A percentile compares a stretch with the other conserved stretches of the same genome.
phyloP scores from a whole-genome alignment of 1,140 invertebrate species.

The Pseudachorutes palmiensis region DNA sequence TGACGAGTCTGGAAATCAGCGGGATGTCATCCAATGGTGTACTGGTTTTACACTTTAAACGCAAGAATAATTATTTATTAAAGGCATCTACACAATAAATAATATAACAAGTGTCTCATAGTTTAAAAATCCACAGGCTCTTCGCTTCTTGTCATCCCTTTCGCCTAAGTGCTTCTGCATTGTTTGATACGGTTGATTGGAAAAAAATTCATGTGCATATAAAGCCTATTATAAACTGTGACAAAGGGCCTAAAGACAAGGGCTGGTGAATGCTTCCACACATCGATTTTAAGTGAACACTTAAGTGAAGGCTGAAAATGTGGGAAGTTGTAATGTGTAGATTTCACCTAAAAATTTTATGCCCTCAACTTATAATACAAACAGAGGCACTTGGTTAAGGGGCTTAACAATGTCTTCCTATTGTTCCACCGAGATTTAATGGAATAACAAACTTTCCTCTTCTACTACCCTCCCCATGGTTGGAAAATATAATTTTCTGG shows the following conservation, averaged over 20 bases:
- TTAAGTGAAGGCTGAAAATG: background rate
- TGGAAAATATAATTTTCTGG: background rate
- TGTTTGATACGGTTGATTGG: too few species aligned
- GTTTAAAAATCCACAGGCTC: too few species aligned
- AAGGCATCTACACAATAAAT: too few species aligned
- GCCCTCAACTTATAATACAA: background rate
- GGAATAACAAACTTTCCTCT: slow-evolving; percentile 1
- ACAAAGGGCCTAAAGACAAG: too few species aligned
- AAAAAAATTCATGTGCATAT: too few species aligned
- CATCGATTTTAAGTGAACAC: background rate
- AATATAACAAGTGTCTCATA: too few species aligned
- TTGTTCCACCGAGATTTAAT: background rate
- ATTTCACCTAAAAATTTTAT: slow-evolving; percentile 1
- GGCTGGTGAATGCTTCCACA: background rate
- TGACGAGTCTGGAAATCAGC: slow-evolving; percentile 6
- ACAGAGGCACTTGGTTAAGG: too few species aligned
- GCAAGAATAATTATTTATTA: too few species aligned
- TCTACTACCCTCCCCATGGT: background rate
- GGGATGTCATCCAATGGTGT: background rate
- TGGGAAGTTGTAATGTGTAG: background rate
- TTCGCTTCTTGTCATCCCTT: too few species aligned
- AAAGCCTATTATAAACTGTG: too few species aligned
- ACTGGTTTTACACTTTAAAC: too few species aligned
- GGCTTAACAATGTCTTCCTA: background rate
- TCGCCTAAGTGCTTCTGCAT: too few species aligned